Evolutionary conservation across 2,888 invertebrate species (phyloP), one percentile per base, ranked within the genome.

Genomic region (Sceliomorpha sp.): DNA sequence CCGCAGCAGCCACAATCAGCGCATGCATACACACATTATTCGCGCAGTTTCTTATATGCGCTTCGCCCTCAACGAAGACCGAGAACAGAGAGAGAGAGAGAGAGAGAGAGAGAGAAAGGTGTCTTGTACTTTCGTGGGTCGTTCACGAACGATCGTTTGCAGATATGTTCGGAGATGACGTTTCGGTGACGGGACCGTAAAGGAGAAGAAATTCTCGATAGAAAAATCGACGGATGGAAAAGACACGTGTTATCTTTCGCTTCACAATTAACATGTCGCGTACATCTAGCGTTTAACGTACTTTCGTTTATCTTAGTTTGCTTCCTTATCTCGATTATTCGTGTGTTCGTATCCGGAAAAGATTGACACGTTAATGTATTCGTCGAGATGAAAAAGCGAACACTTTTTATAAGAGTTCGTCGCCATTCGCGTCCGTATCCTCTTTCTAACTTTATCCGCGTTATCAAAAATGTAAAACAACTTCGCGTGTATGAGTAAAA

Each of bases 181-280:
- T 13, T 31, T 37, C 55, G 44, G 45, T 37, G 60, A 68, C 56
- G 50, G 60, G 47, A 67, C 53, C 55, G 48, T 47, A 50, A 67
- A 60, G 60, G n/a, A n/a, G n/a, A n/a, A 59, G 58, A 58, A 56
- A 58, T 63, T 63, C 7, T 47, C 14, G 51, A 51, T 62, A 69
- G 47, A 69, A 69, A n/a, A 69, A 69, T 69, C 68, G 62, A 69
- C 68, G 68, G 68, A 69, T 69, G 68, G 44, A 69, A 69, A 69
- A 69, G 68, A 69, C 68, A 62, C 62, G 47, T 63, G 62, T 68
- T 68, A 51, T 58, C 56, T 56, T 62, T 68, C 68, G 14, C 34
- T 47, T 44, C 50, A 24, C 37, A 42, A 53, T 69, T 47, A 42
- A 69, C 53, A 59, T 32, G 47, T 56, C 15, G 42, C 56, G 29